Evolutionary conservation across 1,140 invertebrate genomes (phyloP).

Genomic region (Zaprionus gabonicus): DNA sequence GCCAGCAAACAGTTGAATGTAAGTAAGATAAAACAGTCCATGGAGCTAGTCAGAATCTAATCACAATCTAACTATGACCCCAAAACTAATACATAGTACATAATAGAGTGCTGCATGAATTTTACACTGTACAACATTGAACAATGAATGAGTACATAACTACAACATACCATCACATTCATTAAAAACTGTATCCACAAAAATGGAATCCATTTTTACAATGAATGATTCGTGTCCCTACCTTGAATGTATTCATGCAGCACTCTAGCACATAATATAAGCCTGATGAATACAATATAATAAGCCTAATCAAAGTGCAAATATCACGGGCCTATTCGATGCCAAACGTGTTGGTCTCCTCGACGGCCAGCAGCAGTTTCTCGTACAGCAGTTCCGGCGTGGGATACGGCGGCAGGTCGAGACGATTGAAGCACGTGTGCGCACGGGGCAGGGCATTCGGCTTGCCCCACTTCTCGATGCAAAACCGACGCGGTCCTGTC

Average conservation of each 20-base stretch:
- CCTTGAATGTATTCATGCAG: no score
- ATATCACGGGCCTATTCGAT: conserved; percentile 90
- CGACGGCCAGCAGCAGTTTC: conserved; percentile 96
- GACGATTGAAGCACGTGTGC: conserved; percentile 98
- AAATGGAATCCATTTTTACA: no score
- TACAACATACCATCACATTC: no score
- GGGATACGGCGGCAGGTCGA: conserved; percentile 98
- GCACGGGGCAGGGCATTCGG: conserved; percentile 96
- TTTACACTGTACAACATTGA: no score
- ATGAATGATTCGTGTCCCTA: no score
- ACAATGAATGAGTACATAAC: background rate
- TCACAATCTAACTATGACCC: no score
- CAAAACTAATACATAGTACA: no score
- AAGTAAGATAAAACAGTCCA: background rate
- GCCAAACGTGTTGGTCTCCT: conserved; percentile 98
- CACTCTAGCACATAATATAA: background rate
- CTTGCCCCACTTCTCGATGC: conserved; percentile 99
- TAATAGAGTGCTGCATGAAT: no score
- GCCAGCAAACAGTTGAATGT: background rate
- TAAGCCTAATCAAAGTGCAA: background rate
- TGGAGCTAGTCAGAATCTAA: background rate
- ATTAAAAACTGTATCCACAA: no score
- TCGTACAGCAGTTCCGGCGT: conserved; percentile 96
- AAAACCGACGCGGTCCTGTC: conserved; percentile 97
- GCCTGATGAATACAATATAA: background rate